Percentiles rank a stretch among this genome's conserved stretches.
These are phyloP conservation scores for Oreortyx pictus DNA, from an alignment of 2,797 vertebrate species.

Conservation along the genomic window DNA sequence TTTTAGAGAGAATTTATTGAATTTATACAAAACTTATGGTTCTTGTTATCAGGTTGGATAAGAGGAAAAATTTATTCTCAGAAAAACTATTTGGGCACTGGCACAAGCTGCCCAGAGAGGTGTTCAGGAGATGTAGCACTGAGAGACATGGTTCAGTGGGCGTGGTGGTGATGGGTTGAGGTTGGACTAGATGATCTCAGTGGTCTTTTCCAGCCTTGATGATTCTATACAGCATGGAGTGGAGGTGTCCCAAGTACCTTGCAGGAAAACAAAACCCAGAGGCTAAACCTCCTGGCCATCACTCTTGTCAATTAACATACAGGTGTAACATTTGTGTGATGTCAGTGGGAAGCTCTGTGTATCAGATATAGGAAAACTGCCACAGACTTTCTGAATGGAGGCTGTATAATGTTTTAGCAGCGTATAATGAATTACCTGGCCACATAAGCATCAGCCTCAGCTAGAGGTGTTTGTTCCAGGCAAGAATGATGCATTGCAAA, in stretches of 20 bases:
- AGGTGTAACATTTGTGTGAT: background rate
- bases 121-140: too few species aligned
- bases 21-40: too few species aligned
- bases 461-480: background rate
- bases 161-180: too few species aligned
- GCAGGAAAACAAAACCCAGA: background rate
- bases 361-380: background rate
- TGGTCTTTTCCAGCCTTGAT: too few species aligned
- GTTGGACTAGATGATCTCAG: too few species aligned
- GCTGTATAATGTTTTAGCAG: background rate
- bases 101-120: too few species aligned
- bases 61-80: too few species aligned
- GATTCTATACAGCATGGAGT: background rate
- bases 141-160: too few species aligned
- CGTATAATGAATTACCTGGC: background rate
- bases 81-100: too few species aligned
- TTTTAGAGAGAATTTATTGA: too few species aligned
- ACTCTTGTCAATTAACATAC: background rate
- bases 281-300: background rate
- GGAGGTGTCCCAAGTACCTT: background rate
- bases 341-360: background rate
- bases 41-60: too few species aligned
- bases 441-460: background rate
- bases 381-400: rapidly evolving
- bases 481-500: background rate